Conservation (phyloP, 23 tunicate species). For the Trididemnum miniatum region DNA sequence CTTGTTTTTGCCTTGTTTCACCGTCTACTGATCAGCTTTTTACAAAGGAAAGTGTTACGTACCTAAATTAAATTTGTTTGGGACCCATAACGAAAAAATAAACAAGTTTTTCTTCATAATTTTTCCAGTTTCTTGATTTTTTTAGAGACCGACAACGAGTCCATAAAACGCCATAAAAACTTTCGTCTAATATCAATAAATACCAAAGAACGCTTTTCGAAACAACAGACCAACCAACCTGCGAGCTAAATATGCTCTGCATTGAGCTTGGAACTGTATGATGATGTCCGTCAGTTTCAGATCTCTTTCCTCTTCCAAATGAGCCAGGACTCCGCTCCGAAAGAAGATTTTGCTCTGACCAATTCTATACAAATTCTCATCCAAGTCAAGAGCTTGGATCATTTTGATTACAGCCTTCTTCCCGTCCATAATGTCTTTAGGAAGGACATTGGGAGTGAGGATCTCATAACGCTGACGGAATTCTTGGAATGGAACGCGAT, state of each 20-base stretch:
- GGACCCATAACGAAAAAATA: too few relatives aligned
- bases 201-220: too few relatives aligned
- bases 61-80: too few relatives aligned
- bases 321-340: constrained; percentile 99
- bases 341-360: constrained; percentile 99
- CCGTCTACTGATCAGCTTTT: too few relatives aligned
- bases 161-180: too few relatives aligned
- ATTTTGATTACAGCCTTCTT: constrained; percentile 95
- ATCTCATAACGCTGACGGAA: constrained; percentile 99
- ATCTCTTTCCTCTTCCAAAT: constrained; percentile 98
- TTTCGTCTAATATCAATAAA: too few relatives aligned
- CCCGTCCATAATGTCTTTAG: constrained; percentile 99
- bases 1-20: too few relatives aligned
- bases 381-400: constrained; percentile 93
- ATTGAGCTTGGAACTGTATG: constrained; percentile 95
- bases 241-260: constrained; percentile 91
- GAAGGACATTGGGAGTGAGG: constrained; percentile 92
- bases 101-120: too few relatives aligned
- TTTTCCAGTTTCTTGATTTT: too few relatives aligned
- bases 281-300: constrained; percentile 98
- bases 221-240: constrained; percentile 35
- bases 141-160: too few relatives aligned
- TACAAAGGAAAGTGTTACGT: too few relatives aligned
- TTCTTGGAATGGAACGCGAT: constrained; percentile 99
- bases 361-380: constrained; percentile 88